These are phyloP conservation scores for Tenualosa thibaudeaui DNA, from an alignment of 2,797 vertebrate genomes.

Conservation along the genomic window DNA sequence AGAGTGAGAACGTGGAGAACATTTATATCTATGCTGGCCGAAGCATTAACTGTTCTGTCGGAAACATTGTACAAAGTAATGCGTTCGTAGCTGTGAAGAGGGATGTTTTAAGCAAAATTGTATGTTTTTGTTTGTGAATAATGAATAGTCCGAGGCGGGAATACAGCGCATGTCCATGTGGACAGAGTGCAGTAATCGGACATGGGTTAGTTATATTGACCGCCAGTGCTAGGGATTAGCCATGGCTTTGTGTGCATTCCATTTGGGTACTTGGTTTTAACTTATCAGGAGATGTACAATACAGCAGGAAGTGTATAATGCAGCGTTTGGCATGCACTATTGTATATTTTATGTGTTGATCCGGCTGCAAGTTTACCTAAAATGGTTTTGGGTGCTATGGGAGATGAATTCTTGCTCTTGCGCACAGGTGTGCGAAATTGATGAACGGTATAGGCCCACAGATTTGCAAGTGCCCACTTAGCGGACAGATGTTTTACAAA, in stretches of 20 bases:
- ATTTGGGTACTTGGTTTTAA: background rate
- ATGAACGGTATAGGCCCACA: no score
- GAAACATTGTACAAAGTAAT: background rate
- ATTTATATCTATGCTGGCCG: background rate
- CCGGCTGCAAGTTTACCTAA: background rate
- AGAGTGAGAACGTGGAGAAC: background rate
- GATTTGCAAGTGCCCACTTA: no score
- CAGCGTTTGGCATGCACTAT: background rate
- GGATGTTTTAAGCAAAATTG: background rate
- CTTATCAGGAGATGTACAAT: background rate
- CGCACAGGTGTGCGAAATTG: no score
- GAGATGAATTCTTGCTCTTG: no score
- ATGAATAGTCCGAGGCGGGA: background rate
- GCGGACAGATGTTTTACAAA: background rate
- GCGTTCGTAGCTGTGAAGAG: background rate
- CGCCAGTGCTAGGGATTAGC: background rate
- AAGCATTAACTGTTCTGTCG: background rate
- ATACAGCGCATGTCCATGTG: background rate
- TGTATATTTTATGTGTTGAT: background rate
- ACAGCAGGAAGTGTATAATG: background rate
- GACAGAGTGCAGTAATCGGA: background rate
- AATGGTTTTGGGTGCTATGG: no score
- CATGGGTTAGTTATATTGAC: background rate
- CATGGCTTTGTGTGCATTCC: no score
- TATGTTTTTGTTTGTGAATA: background rate